Evolutionary conservation across 2,888 invertebrate species (phyloP).

Genomic region (Loripinus fragilis): DNA sequence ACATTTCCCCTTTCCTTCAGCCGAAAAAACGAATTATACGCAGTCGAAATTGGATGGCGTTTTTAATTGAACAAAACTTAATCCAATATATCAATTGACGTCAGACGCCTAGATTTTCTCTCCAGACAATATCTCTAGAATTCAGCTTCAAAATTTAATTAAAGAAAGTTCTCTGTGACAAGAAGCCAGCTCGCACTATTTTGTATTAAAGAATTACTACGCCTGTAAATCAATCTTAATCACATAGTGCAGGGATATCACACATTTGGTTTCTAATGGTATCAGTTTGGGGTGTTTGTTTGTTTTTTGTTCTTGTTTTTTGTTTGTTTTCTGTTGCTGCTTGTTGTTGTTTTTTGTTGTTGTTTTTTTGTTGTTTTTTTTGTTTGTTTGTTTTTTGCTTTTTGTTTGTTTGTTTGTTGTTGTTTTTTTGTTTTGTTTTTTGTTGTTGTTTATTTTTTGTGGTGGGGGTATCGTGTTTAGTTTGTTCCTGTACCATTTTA

Average conservation of each 20-base stretch:
- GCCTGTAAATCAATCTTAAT: slow-evolving; percentile 14
- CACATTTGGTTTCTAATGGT: neutral
- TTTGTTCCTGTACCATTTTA: too few species aligned
- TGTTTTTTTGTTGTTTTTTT: too few species aligned
- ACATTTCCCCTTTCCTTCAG: neutral
- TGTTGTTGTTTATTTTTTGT: too few species aligned
- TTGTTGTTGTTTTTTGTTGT: too few species aligned
- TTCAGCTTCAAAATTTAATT: slow-evolving; percentile 12
- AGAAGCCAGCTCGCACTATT: slow-evolving; percentile 18
- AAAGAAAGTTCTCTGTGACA: slow-evolving; percentile 18
- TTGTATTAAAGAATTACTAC: slow-evolving; percentile 13
- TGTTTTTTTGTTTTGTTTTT: too few species aligned
- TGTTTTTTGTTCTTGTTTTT: too few species aligned
- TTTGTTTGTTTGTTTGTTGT: too few species aligned
- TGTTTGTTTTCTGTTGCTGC: too few species aligned
- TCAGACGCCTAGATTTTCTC: slow-evolving; percentile 1
- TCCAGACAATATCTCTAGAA: slow-evolving; percentile 13
- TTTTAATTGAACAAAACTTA: slow-evolving; percentile 20
- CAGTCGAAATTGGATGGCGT: slow-evolving; percentile 6
- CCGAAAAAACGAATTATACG: slow-evolving; percentile 13
- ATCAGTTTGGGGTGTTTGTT: too few species aligned
- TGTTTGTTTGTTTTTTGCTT: too few species aligned
- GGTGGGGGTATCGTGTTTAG: too few species aligned
- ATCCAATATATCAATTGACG: slow-evolving; percentile 16
- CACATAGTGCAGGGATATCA: neutral